phyloP scores from a whole-genome alignment of 2,113 vertebrate species.

The Peromyscus californicus region DNA sequence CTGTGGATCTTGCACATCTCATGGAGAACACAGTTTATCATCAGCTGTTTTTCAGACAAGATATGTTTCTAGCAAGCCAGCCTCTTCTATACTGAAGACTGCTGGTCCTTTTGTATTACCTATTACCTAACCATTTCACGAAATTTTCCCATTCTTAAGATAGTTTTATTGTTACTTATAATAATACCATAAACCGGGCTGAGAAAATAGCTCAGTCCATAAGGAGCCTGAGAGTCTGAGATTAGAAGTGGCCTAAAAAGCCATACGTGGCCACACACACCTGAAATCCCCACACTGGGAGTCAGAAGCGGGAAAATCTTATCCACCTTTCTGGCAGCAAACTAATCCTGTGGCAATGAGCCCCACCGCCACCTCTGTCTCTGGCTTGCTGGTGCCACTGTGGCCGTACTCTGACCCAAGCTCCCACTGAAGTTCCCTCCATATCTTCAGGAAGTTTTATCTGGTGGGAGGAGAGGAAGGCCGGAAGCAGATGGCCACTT shows the following conservation, averaged over 20 bases:
- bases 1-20: neutral
- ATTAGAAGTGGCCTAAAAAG: neutral
- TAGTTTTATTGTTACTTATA: neutral
- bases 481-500: slow-evolving; percentile 70
- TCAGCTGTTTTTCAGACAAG: neutral
- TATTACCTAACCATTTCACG: neutral
- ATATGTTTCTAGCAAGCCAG: neutral
- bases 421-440: neutral
- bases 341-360: neutral
- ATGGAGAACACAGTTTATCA: neutral
- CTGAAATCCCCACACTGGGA: neutral
- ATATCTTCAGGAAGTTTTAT: slow-evolving; percentile 56
- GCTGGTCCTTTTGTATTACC: neutral
- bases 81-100: neutral
- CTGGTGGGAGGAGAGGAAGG: slow-evolving; percentile 33
- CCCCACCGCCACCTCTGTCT: neutral
- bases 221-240: neutral
- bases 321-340: neutral
- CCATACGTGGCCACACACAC: neutral
- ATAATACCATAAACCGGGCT: neutral
- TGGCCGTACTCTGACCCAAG: neutral
- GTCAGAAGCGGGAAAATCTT: neutral
- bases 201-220: neutral
- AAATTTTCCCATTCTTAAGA: neutral
- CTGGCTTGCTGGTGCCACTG: neutral